Evolutionary conservation across 2,797 vertebrate genomes (phyloP).

Genomic region (Gallinago solitaria): DNA sequence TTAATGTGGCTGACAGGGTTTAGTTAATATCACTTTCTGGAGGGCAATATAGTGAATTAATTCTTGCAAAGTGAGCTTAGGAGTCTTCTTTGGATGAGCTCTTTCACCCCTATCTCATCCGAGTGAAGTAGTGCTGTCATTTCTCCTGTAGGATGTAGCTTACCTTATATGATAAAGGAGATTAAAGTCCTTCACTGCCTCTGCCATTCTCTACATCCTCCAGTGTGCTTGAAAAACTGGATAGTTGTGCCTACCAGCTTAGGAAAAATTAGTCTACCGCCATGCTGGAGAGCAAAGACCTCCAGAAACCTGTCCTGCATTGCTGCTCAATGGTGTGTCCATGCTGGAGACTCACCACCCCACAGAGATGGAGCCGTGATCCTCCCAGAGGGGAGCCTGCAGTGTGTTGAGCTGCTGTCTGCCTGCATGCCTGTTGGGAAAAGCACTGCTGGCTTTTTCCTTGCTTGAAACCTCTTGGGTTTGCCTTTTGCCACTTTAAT

Average conservation of each 20-base stretch:
- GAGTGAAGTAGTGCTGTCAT: neutral
- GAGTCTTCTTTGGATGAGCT: neutral
- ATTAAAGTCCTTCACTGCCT: neutral
- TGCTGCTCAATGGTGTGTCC: accelerated
- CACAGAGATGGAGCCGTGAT: neutral
- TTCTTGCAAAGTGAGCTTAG: neutral
- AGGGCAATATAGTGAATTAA: neutral
- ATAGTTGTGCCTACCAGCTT: neutral
- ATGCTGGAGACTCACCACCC: accelerated
- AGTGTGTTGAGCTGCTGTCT: neutral
- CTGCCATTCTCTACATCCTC: neutral
- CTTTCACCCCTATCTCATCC: neutral
- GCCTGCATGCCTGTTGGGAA: neutral
- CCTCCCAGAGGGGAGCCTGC: neutral
- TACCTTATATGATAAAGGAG: neutral
- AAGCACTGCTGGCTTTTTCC: neutral
- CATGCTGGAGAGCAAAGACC: neutral
- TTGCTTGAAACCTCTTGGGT: neutral
- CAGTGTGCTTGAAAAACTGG: neutral
- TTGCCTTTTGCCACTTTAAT: neutral
- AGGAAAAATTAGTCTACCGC: neutral
- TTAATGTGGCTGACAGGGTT: neutral
- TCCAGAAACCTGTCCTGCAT: neutral
- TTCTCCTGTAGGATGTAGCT: neutral
- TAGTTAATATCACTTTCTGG: neutral